Evolutionary conservation across 2,888 invertebrate genomes (phyloP).

Genomic region (Apodemia hepburni): DNA sequence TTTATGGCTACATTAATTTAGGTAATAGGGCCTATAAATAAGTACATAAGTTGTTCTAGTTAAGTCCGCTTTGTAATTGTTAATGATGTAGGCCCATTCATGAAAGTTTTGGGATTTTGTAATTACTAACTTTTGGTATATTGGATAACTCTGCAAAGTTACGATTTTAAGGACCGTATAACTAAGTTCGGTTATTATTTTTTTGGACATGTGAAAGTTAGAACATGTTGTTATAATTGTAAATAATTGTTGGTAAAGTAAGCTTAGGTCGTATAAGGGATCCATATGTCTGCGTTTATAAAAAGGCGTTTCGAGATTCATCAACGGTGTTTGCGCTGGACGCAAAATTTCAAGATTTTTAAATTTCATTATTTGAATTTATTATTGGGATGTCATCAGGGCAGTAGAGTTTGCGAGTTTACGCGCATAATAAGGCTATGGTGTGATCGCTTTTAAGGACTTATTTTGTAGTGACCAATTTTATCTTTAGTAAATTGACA

Average conservation of each 20-base stretch:
- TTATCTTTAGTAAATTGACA: conserved; percentile 75
- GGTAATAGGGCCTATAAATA: conserved; percentile 58
- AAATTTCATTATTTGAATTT: conserved; percentile 19
- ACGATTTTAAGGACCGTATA: not conserved
- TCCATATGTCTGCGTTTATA: conserved; percentile 2
- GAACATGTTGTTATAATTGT: conserved; percentile 30
- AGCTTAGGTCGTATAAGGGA: not conserved
- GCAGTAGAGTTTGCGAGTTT: conserved; percentile 54
- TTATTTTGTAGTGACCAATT: conserved; percentile 79
- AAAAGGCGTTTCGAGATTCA: not conserved
- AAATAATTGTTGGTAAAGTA: conserved; percentile 23
- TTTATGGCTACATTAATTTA: conserved; percentile 34
- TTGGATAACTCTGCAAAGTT: not conserved
- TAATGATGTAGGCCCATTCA: conserved; percentile 7
- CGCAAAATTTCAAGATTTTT: conserved; percentile 18
- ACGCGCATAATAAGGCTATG: conserved; percentile 62
- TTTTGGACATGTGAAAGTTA: conserved; percentile 17
- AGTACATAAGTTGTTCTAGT: conserved; percentile 45
- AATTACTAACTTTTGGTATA: not conserved
- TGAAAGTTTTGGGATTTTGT: conserved; percentile 20
- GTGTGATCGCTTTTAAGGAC: conserved; percentile 72
- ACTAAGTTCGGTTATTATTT: not conserved
- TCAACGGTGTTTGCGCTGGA: conserved; percentile 24
- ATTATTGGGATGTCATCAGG: not conserved
- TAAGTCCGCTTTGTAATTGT: conserved; percentile 47